Evolutionary conservation across 2,888 invertebrate genomes (phyloP), one percentile per base, ranked within the genome.

Genomic region (Pachycephus smyrnensis): DNA sequence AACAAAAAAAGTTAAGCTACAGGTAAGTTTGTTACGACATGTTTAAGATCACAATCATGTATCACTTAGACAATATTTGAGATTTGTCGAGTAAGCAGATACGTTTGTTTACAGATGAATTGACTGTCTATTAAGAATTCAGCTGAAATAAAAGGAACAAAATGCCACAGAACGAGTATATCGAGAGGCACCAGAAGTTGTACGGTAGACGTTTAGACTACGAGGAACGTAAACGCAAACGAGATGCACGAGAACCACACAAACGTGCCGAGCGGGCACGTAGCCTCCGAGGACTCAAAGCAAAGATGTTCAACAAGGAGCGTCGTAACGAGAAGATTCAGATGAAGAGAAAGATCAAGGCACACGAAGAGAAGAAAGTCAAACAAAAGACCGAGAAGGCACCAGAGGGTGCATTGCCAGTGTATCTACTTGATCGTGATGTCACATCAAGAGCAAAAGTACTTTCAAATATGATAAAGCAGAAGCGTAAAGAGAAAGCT

Each of bases 151-250:
- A 36, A 32, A 36, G 40, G 4, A 32, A 69, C 80, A 86, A 79
- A 94, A 98, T 98, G 98, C 98, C 98, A 91, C 99, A 99, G 94
- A 99, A 99, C 95, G 99, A 99, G 93, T 98, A 99, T 92, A 99
- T 99, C 93, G 99, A 99, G 89, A 95, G 99, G 83, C 98, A 98
- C 92, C 96, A 97, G 90, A 99, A 99, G 92, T 95, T 99, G 68
- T 96, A 98, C 93, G 99, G 99, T 89, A 95, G 98, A 87, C 95
- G 99, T 82, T 94, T 99, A 82, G 99, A 99, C 93, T 97, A 99
- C 95, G 98, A 99, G 92, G 99, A 99, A 92, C 94, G 97, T 81
- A 98, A 97, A 92, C 94, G 99, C 68, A 99, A 99, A 92, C 96
- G 96, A 87, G 98, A 98, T 92, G 99, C 98, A 6, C 96, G 99